These are phyloP conservation scores for Saimiri boliviensis DNA, from an alignment of 2,113 vertebrate genomes.

Conservation along the genomic window DNA sequence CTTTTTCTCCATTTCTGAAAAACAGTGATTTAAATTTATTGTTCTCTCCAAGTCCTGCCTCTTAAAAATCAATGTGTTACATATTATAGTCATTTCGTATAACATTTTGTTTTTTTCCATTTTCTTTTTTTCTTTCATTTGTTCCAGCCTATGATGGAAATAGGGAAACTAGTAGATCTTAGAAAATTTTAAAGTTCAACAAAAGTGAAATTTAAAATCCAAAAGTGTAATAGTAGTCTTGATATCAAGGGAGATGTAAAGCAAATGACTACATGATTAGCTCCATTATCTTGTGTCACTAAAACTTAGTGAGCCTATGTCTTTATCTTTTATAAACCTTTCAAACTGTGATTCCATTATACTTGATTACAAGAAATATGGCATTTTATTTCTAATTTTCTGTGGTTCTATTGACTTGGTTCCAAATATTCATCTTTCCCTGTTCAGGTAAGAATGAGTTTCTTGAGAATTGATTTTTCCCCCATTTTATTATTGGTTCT, in stretches of 20 bases:
- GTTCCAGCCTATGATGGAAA: not conserved
- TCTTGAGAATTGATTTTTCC: not conserved
- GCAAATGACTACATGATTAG: not conserved
- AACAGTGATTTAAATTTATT: not conserved
- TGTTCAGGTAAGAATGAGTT: not conserved
- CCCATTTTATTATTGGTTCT: not conserved
- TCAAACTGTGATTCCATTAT: not conserved
- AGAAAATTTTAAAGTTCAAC: not conserved
- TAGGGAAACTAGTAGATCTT: not conserved
- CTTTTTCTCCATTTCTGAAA: not conserved
- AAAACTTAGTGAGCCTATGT: not conserved
- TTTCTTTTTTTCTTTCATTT: not conserved
- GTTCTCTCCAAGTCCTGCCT: not conserved
- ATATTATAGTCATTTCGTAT: not conserved
- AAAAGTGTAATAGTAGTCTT: not conserved
- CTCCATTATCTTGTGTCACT: not conserved
- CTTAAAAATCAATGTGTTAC: not conserved
- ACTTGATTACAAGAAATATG: not conserved
- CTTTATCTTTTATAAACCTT: constrained; percentile 20
- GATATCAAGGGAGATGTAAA: not conserved
- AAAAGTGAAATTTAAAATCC: not conserved
- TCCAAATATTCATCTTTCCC: not conserved
- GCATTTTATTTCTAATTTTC: not conserved
- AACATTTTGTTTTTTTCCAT: not conserved
- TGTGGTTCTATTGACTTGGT: not conserved